phyloP scores from a whole-genome alignment of 2,797 vertebrate species.

The Hemibagrus guttatus region DNA sequence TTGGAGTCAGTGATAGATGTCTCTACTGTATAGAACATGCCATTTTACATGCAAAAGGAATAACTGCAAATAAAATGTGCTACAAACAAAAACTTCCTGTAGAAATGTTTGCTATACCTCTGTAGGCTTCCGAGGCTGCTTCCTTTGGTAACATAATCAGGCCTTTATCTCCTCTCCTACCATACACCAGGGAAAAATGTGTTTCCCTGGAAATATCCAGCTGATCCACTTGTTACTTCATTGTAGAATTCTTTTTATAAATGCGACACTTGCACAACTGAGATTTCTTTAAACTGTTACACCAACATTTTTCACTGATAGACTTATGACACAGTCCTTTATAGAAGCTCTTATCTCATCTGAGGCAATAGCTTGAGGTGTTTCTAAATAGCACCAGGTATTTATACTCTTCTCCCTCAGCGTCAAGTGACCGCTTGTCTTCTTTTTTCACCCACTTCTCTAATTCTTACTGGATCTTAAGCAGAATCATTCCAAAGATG shows the following conservation, averaged over 20 bases:
- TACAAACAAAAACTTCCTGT: not conserved
- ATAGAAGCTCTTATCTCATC: constrained; percentile 19
- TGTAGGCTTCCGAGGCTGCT: not conserved
- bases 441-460: not conserved
- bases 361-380: not conserved
- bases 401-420: constrained; percentile 6
- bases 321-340: constrained; percentile 9
- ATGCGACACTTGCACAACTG: not conserved
- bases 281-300: not conserved
- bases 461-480: constrained; percentile 6
- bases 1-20: not conserved
- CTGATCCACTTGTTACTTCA: not conserved
- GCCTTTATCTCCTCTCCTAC: not conserved
- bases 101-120: not conserved
- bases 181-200: not conserved
- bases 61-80: not conserved
- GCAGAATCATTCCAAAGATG: constrained; percentile 4
- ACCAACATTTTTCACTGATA: constrained; percentile 8
- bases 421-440: not conserved
- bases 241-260: not conserved
- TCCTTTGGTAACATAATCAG: not conserved
- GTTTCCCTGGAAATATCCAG: constrained; percentile 2
- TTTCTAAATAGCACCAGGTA: constrained; percentile 16
- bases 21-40: not conserved
- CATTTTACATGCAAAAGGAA: not conserved